Base-by-base conservation (phyloP, 1,140 invertebrate species). In the Penaeus chinensis region DNA sequence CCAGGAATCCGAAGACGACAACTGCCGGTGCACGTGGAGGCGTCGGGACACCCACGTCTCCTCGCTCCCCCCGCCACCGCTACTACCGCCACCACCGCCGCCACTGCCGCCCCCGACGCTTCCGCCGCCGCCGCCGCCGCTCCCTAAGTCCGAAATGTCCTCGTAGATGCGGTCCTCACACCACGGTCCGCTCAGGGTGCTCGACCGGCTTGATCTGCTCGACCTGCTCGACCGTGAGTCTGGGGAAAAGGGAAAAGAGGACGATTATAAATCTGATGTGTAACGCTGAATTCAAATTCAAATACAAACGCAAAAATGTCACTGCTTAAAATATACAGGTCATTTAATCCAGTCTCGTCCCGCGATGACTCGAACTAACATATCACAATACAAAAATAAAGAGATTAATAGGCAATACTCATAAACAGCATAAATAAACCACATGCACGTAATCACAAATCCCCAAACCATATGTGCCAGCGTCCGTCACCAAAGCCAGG, bases 1-100 rank as follows among this genome's bases (percentile, higher is more conserved):
- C 89, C 89, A 90, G 8, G 89, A 90, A 76, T 90, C 89, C 32
- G 89, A 90, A 42, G 89, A 90, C 10, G 89, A 90, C 63, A 90
- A 77, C 77, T 90, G 89, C 8, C 89, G 87, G 77, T 90, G 89
- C 27, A 89, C 81, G 76, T 89, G 85, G n/a, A 90, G 81, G 74
- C 89, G 89, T 60, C 88, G 88, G 1, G 89, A 89, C 8, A 89
- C 71, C 84, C 84, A 90, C 13, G 84, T 84, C 66, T 85, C 88
- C 18, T 90, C 89, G 32, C 77, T 85, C 5, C 71, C 82, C 20
- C 83, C 79, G 32, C 78, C 71, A 24, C 66, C 85, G 19, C 79
- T 20, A 13, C 71, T 47, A 22, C 85, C 85, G n/a, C 81, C 76
- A 1, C 78, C 62, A 66, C 85, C 83, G 42, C 80, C 83, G 20